Percentiles rank a stretch among this genome's conserved stretches.
Conservation (phyloP, 2,113 vertebrate species). For the Oreochromis tanganicae region DNA sequence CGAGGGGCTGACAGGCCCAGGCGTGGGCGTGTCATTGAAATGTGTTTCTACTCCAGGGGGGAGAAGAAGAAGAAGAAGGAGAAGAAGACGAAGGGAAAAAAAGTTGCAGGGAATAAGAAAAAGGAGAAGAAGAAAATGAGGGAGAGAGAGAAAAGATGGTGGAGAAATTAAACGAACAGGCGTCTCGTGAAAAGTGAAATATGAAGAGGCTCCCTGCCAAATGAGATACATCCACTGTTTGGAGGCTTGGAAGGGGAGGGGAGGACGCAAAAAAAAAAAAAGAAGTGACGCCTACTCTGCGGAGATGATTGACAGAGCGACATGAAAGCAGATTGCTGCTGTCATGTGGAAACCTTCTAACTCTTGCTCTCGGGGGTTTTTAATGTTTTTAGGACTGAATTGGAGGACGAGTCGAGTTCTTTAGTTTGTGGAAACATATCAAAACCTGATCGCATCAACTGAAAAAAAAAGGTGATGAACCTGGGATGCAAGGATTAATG, state of each 20-base stretch:
- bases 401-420: background rate
- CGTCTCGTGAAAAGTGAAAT: conserved; percentile 58
- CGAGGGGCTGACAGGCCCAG: conserved; percentile 68
- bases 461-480: background rate
- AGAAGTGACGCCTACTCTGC: conserved; percentile 50
- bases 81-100: background rate
- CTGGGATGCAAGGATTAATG: background rate
- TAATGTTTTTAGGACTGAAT: background rate
- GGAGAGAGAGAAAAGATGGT: background rate
- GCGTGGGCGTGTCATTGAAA: conserved; percentile 74
- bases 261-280: background rate
- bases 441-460: background rate
- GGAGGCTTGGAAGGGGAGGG: conserved; percentile 5
- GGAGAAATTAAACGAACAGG: conserved; percentile 56
- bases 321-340: conserved; percentile 49
- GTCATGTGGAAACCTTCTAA: conserved; percentile 27
- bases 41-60: conserved; percentile 62
- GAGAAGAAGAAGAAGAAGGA: background rate
- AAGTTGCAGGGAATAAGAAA: conserved; percentile 35
- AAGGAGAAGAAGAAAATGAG: background rate
- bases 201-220: conserved; percentile 52
- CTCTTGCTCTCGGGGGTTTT: background rate
- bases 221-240: conserved; percentile 51
- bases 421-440: background rate
- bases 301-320: conserved; percentile 55